Evolutionary conservation across 2,888 invertebrate genomes (phyloP).

Genomic region (Pristionchus exspectatus): DNA sequence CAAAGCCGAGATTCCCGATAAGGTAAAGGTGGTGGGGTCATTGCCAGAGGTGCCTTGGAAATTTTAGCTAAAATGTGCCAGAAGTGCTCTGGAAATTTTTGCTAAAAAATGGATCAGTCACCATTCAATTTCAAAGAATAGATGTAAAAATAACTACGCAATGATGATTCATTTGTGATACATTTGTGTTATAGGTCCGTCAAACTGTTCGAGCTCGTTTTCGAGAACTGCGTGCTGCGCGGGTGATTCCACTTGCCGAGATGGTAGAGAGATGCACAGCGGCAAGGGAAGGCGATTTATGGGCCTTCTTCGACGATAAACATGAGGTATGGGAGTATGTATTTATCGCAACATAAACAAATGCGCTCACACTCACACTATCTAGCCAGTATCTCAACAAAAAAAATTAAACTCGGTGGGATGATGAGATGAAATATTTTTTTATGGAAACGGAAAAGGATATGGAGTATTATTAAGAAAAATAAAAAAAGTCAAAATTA

Average conservation of each 20-base stretch:
- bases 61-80: background rate
- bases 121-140: no score
- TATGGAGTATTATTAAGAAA: no score
- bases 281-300: slow-evolving; percentile 64
- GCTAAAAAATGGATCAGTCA: no score
- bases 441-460: no score
- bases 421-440: no score
- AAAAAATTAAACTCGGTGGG: no score
- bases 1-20: slow-evolving; percentile 42
- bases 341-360: no score
- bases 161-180: background rate
- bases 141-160: no score
- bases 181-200: slow-evolving; percentile 54
- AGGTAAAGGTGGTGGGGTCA: background rate
- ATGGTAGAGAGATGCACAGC: slow-evolving; percentile 64
- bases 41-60: background rate
- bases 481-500: no score
- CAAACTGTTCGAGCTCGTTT: slow-evolving; percentile 63
- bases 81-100: background rate
- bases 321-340: slow-evolving; percentile 53
- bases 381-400: no score
- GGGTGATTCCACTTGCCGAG: slow-evolving; percentile 63
- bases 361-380: no score
- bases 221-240: slow-evolving; percentile 61
- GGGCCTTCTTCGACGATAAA: slow-evolving; percentile 65